Base-by-base conservation (phyloP, 2,113 vertebrate species). In the Tricholaema leucomelas region DNA sequence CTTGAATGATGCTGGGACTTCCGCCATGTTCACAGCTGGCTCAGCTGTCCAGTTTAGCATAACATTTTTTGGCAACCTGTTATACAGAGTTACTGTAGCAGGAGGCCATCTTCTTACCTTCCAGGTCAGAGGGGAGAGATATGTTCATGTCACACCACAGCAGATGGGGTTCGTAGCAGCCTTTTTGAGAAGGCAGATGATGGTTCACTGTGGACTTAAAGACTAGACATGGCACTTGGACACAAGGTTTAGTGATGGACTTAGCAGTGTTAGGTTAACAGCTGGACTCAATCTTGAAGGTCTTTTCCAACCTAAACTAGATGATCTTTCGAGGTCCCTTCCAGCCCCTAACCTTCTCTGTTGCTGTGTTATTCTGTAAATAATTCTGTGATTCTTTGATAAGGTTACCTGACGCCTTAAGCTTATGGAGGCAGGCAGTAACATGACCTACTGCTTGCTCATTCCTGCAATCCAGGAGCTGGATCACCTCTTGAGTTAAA, bases 11-110 rank as follows among this genome's bases (percentile, higher is more conserved):
- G n/a, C 18, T 42, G 76, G 50, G 27, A 31, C 35, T 24, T 85
- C 35, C 20, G 21, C 27, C 4, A 7, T 0, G 0, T 28, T 90
- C 2, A 8, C 36, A 75, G 66, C 27, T 77, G 52, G 33, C 48
- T 14, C 54, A 50, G 67, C 55, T 58, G n/a, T 33, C 33, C 46
- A 8, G 31, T 27, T 64, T 25, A 58, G n/a, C 10, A 3, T 12
- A 6, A 35, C 48, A 69, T 74, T 64, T 83, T 90, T 63, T 77
- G 59, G 28, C 25, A 71, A 33, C 25, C 33, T 67, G 17, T 25
- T 66, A 4, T 2, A 14, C 19, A 27, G 40, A 67, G 11, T 71
- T 64, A 5, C 48, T 48, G 40, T 31, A 44, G 5, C 10, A 33
- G 15, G 59, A 76, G 35, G 31, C 50, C 17, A 15, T 58, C 52